Base-by-base conservation (phyloP, 2,797 vertebrate genomes). In the Pogonophryne albipinna region DNA sequence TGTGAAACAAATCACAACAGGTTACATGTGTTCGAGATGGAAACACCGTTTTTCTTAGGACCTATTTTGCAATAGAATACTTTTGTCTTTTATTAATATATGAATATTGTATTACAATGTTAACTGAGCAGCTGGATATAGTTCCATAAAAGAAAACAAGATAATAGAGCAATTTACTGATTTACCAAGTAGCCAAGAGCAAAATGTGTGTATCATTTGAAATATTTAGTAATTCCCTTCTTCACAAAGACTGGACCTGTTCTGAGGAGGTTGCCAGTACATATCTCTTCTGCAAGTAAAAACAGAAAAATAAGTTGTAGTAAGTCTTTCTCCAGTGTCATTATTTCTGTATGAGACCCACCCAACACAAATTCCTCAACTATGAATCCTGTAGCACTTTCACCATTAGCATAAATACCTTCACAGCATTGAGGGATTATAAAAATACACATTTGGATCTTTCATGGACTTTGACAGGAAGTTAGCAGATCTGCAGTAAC, bases 391-490 rank as follows among this genome's bases (percentile, higher is more conserved):
- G 71, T 56, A 57, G 63, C 50, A n/a, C 60, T 74, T 78, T 76
- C 62, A 49, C 72, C 71, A 76, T 74, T 55, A 14, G 3, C 74
- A 83, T 82, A 71, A 82, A 80, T 67, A 72, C 69, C 72, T 65
- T 51, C 34, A 41, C 31, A 68, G 71, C 61, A 1, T 76, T 66
- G 31, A 74, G 74, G 77, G 60, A 80, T 78, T 71, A 50, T 16
- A 85, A 87, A 81, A 74, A 80, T 66, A 70, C 79, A 74, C 69
- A 63, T 74, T 78, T 66, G 72, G 78, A 67, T 71, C 49, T 53
- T 62, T 49, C 71, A 78, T 56, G 53, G 47, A 87, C 74, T 82
- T 84, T 75, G 62, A 53, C 66, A 47, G 62, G 34, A 65, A 67
- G 62, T 61, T 47, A 67, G 67, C 31, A 79, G 13, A 27, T 60